Evolutionary conservation across 2,888 invertebrate genomes (phyloP), one percentile per base, ranked within the genome.

Genomic region (Eupithecia dodoneata): DNA sequence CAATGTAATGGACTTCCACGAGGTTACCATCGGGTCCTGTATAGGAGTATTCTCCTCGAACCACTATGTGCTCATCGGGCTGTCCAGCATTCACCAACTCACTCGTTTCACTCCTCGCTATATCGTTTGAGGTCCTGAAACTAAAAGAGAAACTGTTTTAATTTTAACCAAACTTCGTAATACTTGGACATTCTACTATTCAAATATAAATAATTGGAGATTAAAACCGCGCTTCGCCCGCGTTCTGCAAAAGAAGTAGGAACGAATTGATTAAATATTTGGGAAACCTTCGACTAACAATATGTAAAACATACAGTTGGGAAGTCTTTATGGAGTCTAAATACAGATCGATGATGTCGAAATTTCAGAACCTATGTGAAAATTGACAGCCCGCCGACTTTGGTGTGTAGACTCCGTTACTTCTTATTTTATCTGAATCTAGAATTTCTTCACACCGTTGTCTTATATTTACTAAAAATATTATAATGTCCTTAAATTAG

Each of bases 41-140:
- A 18, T n/a, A 69, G 10, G n/a, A 45, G 7, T 45, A 44, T 12
- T n/a, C 42, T 18, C 69, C 69, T 5, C 45, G 18, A 15, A 69
- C 69, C 18, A 12, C n/a, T 18, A 69, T 45, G 45, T 45, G 44
- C 18, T 69, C 45, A 18, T 69, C 69, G 3, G 69, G 4, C 18
- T 69, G 45, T 18, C 69, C 69, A 18, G 15, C 69, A 30, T 69
- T 69, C 45, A 45, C 7, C n/a, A 69, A 12, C 44, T n/a, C 3
- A 7, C 47, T 18, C 45, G 69, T 18, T 45, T 69, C 69, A 18
- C 45, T 45, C n/a, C 69, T 44, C 12, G n/a, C 10, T 44, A 69
- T 69, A 2, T 18, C 69, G 69, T 69, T 69, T 18, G 69, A 69
- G 3, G 69, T 69, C 18, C n/a, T 45, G 45, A 45, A 69, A 69